Percentiles rank a stretch among this genome's conserved stretches.
Evolutionary conservation across 2,888 invertebrate genomes (phyloP).

Genomic region (Brenthis ino): DNA sequence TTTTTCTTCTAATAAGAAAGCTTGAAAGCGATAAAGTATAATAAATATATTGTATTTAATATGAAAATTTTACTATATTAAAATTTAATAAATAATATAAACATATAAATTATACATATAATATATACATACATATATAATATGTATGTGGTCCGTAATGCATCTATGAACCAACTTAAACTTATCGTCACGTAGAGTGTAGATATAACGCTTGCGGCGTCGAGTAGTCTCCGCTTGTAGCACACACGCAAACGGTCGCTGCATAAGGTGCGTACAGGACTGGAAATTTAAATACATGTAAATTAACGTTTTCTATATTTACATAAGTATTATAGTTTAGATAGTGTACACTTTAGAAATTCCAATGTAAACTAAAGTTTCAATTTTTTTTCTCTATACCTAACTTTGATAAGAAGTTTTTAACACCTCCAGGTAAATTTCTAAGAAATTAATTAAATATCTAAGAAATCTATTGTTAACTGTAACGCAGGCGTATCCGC

Average conservation of each 20-base stretch:
- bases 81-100: too few species aligned
- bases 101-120: too few species aligned
- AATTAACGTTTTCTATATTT: constrained; percentile 14
- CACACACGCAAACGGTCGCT: constrained; percentile 22
- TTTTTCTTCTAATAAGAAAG: too few species aligned
- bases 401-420: background rate
- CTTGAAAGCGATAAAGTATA: too few species aligned
- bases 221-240: constrained; percentile 53
- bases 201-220: constrained; percentile 50
- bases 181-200: constrained; percentile 7
- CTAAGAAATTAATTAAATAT: too few species aligned
- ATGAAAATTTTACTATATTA: too few species aligned
- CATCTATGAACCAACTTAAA: background rate
- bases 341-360: background rate
- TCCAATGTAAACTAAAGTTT: background rate
- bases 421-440: too few species aligned
- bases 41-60: too few species aligned
- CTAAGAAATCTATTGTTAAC: too few species aligned
- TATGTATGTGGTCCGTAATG: background rate
- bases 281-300: constrained; percentile 18
- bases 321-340: background rate
- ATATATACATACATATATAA: too few species aligned
- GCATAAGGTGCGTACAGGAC: constrained; percentile 15
- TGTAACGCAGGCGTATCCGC: too few species aligned
- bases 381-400: background rate